Percentiles rank a stretch among this genome's conserved stretches.
Conservation (phyloP, 2,797 vertebrate species). For the Myotis daubentonii region DNA sequence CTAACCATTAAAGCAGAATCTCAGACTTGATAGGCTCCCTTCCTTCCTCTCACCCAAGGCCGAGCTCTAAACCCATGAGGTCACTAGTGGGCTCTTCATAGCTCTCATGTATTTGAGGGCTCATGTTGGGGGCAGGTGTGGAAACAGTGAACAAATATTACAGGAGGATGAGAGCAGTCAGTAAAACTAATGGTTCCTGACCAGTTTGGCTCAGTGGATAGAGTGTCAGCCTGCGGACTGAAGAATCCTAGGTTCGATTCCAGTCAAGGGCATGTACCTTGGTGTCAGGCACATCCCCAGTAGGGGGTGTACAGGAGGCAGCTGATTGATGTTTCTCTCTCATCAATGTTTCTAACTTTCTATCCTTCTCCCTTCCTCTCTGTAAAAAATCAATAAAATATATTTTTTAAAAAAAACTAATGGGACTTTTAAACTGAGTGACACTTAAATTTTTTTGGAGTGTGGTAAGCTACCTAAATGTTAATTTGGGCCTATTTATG, state of each 20-base stretch:
- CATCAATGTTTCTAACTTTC: too few relatives aligned
- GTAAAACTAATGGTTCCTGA: not conserved
- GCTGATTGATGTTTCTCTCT: too few relatives aligned
- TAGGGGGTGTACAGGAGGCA: too few relatives aligned
- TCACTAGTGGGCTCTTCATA: not conserved
- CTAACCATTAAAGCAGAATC: not conserved
- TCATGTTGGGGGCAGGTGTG: not conserved
- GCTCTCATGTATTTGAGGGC: fast-evolving
- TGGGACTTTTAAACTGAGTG: not conserved
- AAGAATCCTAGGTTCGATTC: too few relatives aligned
- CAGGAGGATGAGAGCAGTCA: not conserved
- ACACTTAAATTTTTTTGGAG: not conserved
- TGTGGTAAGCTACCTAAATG: not conserved
- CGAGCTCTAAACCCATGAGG: not conserved
- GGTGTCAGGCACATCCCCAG: too few relatives aligned
- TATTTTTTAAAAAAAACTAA: not conserved
- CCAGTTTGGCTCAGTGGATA: too few relatives aligned
- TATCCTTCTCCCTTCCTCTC: too few relatives aligned
- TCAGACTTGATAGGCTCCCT: not conserved
- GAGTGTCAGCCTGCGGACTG: too few relatives aligned
- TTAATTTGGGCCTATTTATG: not conserved
- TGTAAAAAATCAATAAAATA: too few relatives aligned
- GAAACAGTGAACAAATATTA: not conserved
- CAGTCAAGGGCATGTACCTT: too few relatives aligned
- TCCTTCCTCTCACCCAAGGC: not conserved